Conservation (phyloP, 2,797 vertebrate genomes). For the Aldrovandia affinis region DNA sequence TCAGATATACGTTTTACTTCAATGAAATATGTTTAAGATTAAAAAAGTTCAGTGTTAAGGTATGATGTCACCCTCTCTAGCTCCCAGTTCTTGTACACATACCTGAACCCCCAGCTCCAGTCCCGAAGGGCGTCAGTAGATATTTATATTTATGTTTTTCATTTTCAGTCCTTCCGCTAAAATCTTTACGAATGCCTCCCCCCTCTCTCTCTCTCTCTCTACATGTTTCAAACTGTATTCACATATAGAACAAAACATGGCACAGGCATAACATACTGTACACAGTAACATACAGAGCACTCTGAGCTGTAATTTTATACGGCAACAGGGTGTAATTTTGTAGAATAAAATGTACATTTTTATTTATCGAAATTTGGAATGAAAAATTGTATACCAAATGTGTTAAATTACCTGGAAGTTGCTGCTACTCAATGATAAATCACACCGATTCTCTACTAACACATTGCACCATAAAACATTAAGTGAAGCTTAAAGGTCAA, state of each 20-base stretch:
- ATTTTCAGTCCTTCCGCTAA: neutral
- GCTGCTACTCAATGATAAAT: neutral
- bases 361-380: neutral
- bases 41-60: constrained; percentile 58
- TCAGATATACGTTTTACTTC: constrained; percentile 65
- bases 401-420: neutral
- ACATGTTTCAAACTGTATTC: no score
- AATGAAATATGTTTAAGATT: constrained; percentile 45
- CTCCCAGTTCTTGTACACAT: constrained; percentile 31
- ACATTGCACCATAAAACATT: neutral
- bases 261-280: no score
- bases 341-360: neutral
- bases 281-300: no score
- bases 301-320: no score
- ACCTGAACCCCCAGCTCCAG: neutral
- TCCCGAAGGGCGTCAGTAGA: neutral
- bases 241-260: no score
- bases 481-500: neutral
- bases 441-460: neutral
- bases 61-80: constrained; percentile 70
- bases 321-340: neutral
- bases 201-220: neutral
- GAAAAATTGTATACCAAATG: neutral
- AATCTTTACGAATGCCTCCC: neutral
- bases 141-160: neutral